Conservation (phyloP, 2,113 vertebrate genomes). For the Crotophaga sulcirostris region DNA sequence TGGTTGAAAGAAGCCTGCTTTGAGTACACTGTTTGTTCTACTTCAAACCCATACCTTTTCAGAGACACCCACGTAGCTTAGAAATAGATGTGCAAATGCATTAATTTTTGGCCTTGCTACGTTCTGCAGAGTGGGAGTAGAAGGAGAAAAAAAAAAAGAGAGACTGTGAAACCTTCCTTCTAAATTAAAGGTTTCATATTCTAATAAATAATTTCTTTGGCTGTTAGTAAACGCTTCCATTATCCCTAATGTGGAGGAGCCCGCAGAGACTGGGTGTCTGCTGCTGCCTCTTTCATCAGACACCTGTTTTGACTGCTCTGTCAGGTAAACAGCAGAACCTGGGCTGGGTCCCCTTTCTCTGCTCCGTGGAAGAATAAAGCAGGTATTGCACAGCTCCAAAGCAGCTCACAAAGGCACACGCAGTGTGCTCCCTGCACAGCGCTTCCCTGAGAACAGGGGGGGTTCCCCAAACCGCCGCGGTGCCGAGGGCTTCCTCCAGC, state of each 20-base stretch:
- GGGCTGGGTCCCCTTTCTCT: not conserved
- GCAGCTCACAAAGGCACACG: not conserved
- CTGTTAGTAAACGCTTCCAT: constrained; percentile 53
- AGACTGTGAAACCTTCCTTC: constrained; percentile 28
- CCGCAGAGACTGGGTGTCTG: not conserved
- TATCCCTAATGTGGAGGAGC: constrained; percentile 32
- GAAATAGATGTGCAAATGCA: constrained; percentile 44
- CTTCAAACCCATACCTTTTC: constrained; percentile 57
- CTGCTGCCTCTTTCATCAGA: constrained; percentile 29
- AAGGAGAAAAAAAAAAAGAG: not conserved
- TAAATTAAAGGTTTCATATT: constrained; percentile 70
- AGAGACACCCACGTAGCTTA: constrained; percentile 44
- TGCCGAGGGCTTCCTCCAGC: not conserved
- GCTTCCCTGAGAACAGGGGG: not conserved
- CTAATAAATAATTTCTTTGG: constrained; percentile 66
- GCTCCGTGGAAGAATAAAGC: not conserved
- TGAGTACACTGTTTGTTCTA: constrained; percentile 49
- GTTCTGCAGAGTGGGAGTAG: constrained; percentile 31
- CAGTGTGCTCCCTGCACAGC: not conserved
- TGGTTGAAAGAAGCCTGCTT: constrained; percentile 25
- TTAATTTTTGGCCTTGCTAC: constrained; percentile 33
- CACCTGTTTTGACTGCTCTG: constrained; percentile 59
- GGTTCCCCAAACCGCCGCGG: not conserved
- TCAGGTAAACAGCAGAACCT: constrained; percentile 49
- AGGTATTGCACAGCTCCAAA: not conserved